Percentiles rank a stretch among this genome's conserved stretches.
Evolutionary conservation across 2,113 vertebrate genomes (phyloP).

Genomic region (Jaculus jaculus): DNA sequence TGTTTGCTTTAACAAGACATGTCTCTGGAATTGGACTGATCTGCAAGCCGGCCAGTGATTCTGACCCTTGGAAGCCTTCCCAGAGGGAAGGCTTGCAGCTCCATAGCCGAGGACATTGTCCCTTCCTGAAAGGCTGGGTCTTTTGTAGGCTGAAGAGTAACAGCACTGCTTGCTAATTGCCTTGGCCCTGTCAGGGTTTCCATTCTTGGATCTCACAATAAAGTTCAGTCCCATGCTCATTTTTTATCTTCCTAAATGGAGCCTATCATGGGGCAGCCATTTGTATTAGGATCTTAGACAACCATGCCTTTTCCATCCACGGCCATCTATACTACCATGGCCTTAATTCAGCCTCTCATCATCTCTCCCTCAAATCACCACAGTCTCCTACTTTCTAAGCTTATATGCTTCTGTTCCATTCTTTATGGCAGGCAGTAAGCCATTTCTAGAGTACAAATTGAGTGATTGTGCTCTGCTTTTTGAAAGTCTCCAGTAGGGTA

Average conservation of each 20-base stretch:
- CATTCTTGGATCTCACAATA: slow-evolving; percentile 53
- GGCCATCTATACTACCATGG: background rate
- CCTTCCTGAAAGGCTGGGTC: slow-evolving; percentile 24
- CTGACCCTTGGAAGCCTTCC: background rate
- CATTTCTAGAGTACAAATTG: slow-evolving; percentile 35
- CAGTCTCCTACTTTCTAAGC: slow-evolving; percentile 44
- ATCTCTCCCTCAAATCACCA: background rate
- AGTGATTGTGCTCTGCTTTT: slow-evolving; percentile 26
- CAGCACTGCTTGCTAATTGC: slow-evolving; percentile 24
- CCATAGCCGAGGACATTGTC: slow-evolving; percentile 2
- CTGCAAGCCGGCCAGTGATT: background rate
- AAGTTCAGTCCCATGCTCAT: slow-evolving; percentile 54
- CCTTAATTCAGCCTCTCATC: background rate
- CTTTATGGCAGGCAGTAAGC: slow-evolving; percentile 26
- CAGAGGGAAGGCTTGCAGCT: background rate
- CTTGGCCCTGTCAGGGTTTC: slow-evolving; percentile 50
- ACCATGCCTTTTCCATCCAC: slow-evolving; percentile 3
- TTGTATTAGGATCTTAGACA: slow-evolving; percentile 2
- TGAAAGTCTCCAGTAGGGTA: background rate
- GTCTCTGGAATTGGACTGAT: background rate
- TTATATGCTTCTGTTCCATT: background rate
- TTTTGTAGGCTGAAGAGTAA: slow-evolving; percentile 46
- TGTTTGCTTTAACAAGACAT: background rate
- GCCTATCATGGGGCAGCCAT: slow-evolving; percentile 27
- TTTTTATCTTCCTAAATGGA: slow-evolving; percentile 52